Evolutionary conservation across 2,888 invertebrate genomes (phyloP), one percentile per base, ranked within the genome.

Genomic region (Cheilosia vernalis): DNA sequence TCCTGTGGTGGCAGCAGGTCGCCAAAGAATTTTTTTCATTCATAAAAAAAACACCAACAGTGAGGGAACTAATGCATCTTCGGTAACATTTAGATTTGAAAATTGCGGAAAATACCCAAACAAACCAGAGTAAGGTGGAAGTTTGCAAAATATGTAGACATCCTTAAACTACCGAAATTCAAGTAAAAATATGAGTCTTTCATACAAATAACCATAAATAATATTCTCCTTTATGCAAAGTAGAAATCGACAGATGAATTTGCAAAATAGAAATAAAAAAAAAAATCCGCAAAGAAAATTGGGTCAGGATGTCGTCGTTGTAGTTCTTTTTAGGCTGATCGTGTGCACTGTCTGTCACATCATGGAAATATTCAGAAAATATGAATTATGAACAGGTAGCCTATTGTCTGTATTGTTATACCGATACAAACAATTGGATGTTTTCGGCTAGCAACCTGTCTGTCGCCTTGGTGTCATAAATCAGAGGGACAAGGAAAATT

Each of bases 61-160:
- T 33, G 53, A 69, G 30, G 33, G 44, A 69, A 64, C 69, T 77
- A 73, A 78, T 78, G 70, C 60, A 40, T 60, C 51, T 56, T 51
- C 15, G 63, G 19, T 6, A 0, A 30, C 9, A n/a, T 47, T 66
- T 70, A 69, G 47, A 53, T 55, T 51, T 66, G 55, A 49, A 58
- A 74, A 13, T 42, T 85, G 73, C 74, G 69, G 86, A 86, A 88
- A 87, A 88, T 87, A 87, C 80, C 66, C 82, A 64, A 83, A 88
- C 88, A 88, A 88, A 70, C 61, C 67, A 53, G 40, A 21, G 72
- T 42, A 84, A 87, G 88, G 88, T 88, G 89, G 88, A 89, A 89
- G 89, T 89, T 89, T 88, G 76, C 88, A 87, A 89, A 89, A 37
- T 37, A 37, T 37, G 37, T 37, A 37, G 37, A 89, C 81, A 87